These are phyloP conservation scores for Halictus rubicundus DNA, from an alignment of 1,140 invertebrate genomes.

Conservation along the genomic window DNA sequence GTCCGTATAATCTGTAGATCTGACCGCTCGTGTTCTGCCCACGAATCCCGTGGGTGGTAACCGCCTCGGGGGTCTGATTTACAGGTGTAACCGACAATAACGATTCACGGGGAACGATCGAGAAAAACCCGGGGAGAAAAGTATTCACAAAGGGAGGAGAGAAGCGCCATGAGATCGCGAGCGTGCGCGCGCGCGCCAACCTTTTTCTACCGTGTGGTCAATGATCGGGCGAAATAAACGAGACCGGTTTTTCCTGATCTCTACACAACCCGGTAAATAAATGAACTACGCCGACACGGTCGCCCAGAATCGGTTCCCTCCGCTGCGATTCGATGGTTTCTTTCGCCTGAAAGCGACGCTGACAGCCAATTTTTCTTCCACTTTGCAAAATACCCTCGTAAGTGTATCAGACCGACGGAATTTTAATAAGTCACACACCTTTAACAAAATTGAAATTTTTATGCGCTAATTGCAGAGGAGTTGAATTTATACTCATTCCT, in stretches of 20 bases:
- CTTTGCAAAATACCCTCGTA: no score
- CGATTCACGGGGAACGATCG: conserved; percentile 31
- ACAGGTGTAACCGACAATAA: conserved; percentile 66
- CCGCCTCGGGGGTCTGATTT: conserved; percentile 60
- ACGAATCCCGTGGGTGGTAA: conserved; percentile 65
- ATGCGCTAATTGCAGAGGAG: no score
- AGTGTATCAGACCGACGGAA: no score
- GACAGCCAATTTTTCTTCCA: no score
- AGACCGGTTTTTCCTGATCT: neutral
- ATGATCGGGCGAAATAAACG: neutral
- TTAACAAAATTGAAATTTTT: no score
- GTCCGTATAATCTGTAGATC: conserved; percentile 62
- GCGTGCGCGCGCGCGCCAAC: neutral
- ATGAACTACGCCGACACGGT: no score
- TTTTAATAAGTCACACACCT: no score
- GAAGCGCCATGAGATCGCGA: neutral
- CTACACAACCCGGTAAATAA: no score
- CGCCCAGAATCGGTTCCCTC: no score
- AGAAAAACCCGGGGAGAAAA: neutral
- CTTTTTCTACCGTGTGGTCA: neutral
- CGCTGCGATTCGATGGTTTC: no score
- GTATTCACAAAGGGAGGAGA: neutral
- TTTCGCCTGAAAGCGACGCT: no score
- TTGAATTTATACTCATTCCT: no score
- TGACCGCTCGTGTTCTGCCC: conserved; percentile 62